Evolutionary conservation across 2,888 invertebrate genomes (phyloP), one percentile per base, ranked within the genome.

Genomic region (Ophion slaviceki): DNA sequence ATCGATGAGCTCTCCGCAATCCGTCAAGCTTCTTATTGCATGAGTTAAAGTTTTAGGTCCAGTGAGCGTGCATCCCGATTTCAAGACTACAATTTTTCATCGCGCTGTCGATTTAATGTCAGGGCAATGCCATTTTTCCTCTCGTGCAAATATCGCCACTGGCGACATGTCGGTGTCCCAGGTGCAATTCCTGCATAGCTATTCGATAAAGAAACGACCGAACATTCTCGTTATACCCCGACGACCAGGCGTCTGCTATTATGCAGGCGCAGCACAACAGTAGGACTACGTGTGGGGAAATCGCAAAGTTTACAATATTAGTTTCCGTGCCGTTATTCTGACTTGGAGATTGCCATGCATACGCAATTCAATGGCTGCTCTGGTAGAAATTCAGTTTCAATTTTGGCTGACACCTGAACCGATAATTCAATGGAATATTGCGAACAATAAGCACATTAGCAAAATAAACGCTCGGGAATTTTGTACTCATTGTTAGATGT

Each of bases 211-310:
- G 53, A 53, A 53, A 53, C 53, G 17, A 17, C 24, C 28, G 47
- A 14, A 57, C 64, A 11, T 74, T 67, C 24, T 32, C 7, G 36
- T 72, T 67, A 67, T 17, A 53, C 45, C 11, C 32, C 24, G 17
- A 57, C 71, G 77, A 82, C 82, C 77, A 77, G 70, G 4, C 36
- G 53, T 64, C 14, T 11, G 47, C 1, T 53, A 17, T 53, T 53
- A 53, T 53, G 53, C 53, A 53, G 17, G 17, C 3, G 14, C 53
- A 14, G 17, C 53, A 53, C 0, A 53, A 53, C 17, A 53, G 53
- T 53, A 53, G 53, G 53, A 20, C 10, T 32, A 36, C 47, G 57
- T 40, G 66, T 40, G 66, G 53, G 40, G 45, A 62, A 32, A 64
- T 53, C 4, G 53, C 14, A 14, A 53, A 53, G 14, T 53, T 53